Conservation (phyloP, 2,113 vertebrate species). For the Oreochromis tanganicae region DNA sequence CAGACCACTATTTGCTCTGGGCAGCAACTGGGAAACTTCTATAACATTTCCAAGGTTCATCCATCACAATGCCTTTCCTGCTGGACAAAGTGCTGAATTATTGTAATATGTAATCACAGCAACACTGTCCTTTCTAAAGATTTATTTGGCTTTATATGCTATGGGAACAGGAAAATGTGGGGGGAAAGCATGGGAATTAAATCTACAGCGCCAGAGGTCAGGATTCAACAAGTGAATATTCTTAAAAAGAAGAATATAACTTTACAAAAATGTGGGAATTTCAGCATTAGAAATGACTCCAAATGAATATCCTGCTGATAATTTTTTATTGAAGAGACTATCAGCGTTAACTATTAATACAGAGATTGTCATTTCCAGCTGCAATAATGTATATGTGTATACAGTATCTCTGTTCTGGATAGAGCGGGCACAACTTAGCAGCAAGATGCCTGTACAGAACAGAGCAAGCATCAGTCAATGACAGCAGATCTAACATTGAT, state of each 20-base stretch:
- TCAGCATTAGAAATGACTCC: background rate
- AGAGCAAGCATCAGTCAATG: background rate
- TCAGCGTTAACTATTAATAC: background rate
- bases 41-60: background rate
- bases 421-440: background rate
- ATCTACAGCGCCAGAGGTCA: background rate
- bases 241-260: background rate
- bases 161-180: background rate
- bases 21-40: background rate
- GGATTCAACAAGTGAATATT: background rate
- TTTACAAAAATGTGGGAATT: background rate
- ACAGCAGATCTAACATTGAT: background rate
- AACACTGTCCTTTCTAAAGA: background rate
- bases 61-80: background rate
- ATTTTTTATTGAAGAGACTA: background rate
- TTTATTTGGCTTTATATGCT: background rate
- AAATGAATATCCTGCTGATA: background rate
- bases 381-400: background rate
- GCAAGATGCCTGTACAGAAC: background rate
- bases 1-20: background rate
- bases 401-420: background rate
- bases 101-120: background rate
- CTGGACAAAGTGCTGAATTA: background rate
- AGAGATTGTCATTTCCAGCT: background rate
- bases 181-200: background rate